Evolutionary conservation across 2,113 vertebrate species (phyloP).

Genomic region (Cynopterus brachyotis): DNA sequence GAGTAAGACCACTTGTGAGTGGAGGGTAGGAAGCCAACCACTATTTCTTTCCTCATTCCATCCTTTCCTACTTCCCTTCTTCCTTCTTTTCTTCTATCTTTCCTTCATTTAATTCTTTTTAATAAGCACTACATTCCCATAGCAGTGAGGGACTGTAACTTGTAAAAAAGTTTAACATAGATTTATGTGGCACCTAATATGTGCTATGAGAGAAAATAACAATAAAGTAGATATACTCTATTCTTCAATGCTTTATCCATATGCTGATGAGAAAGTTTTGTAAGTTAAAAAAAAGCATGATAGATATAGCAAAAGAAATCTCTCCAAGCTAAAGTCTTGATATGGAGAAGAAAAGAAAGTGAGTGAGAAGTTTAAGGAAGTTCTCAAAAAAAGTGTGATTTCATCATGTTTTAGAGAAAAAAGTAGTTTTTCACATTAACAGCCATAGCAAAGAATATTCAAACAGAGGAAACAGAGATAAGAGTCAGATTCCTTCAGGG

Average conservation of each 20-base stretch:
- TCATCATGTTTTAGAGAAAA: background rate
- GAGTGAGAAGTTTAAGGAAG: background rate
- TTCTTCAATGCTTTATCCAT: background rate
- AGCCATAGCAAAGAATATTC: background rate
- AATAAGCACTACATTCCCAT: background rate
- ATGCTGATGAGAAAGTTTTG: background rate
- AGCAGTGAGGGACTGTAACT: background rate
- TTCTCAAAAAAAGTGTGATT: background rate
- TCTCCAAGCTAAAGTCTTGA: background rate
- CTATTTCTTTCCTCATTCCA: background rate
- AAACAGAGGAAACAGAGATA: background rate
- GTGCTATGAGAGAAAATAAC: background rate
- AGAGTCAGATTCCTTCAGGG: background rate
- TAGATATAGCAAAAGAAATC: constrained; percentile 2
- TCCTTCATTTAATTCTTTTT: background rate
- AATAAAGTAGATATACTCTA: background rate
- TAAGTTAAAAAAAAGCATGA: background rate
- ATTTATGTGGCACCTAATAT: background rate
- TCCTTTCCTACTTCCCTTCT: background rate
- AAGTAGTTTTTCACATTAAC: background rate
- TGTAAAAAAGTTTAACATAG: background rate
- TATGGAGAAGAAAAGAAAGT: background rate
- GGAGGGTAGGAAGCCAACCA: background rate
- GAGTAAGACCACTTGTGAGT: background rate
- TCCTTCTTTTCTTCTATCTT: background rate